A percentile compares a stretch with the other conserved stretches of the same genome.
Conservation (phyloP, 1,140 invertebrate genomes). For the Dendrolimus kikuchii region DNA sequence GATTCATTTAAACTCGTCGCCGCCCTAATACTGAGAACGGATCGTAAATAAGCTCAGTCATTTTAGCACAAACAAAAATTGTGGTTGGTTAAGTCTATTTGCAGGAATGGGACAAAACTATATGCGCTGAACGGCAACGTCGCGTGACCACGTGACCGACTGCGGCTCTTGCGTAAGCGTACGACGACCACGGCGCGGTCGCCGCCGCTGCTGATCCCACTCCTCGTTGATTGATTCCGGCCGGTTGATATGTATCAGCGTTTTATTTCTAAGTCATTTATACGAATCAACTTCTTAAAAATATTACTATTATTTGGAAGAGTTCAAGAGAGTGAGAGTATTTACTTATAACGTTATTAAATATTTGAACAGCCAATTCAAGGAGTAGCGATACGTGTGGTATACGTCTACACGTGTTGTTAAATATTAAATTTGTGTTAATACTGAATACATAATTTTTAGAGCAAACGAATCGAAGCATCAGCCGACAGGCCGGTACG, state of each 20-base stretch:
- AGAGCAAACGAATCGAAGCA: constrained; percentile 15
- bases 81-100: constrained; percentile 46
- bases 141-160: constrained; percentile 60
- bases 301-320: no score
- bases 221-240: constrained; percentile 27
- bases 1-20: constrained; percentile 24
- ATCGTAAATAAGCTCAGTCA: constrained; percentile 60
- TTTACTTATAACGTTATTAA: no score
- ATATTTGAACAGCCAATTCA: no score
- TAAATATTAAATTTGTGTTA: no score
- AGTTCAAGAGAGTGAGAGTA: no score
- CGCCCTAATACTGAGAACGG: constrained; percentile 57
- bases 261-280: no score
- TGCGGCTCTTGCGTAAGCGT: constrained; percentile 66
- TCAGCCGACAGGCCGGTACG: constrained; percentile 40
- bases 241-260: constrained; percentile 28
- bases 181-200: constrained; percentile 47
- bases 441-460: no score
- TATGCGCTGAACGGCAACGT: constrained; percentile 50
- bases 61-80: constrained; percentile 66
- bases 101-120: constrained; percentile 45
- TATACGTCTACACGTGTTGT: no score
- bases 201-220: constrained; percentile 24
- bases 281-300: no score
- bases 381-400: no score